phyloP scores from a whole-genome alignment of 2,113 vertebrate genomes.

The Monarcha castaneiventris region DNA sequence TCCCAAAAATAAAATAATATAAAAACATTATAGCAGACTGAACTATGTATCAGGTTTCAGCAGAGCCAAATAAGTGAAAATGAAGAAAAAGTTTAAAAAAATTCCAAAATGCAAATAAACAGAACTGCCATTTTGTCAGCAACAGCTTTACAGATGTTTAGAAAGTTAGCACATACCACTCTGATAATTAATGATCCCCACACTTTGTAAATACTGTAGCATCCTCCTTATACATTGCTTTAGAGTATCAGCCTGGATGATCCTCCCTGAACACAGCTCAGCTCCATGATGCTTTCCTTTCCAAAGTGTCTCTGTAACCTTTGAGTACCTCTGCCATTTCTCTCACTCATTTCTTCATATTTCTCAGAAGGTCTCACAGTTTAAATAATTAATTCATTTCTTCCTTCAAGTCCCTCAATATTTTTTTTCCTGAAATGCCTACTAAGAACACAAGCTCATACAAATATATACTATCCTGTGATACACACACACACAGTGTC shows the following conservation, averaged over 20 bases:
- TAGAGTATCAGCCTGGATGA: neutral
- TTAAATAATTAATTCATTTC: neutral
- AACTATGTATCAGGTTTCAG: neutral
- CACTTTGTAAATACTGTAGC: neutral
- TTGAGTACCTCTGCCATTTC: neutral
- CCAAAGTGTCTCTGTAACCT: neutral
- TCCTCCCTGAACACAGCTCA: neutral
- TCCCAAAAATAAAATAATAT: neutral
- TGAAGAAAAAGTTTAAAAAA: neutral
- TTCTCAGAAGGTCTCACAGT: neutral
- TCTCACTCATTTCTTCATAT: neutral
- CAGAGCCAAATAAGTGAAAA: neutral
- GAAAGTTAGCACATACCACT: neutral
- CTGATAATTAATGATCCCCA: neutral
- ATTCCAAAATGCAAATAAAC: accelerated
- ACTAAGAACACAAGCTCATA: neutral
- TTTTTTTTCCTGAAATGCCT: neutral
- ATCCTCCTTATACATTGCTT: neutral
- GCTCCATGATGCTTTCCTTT: neutral
- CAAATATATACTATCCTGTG: neutral
- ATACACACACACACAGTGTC: neutral
- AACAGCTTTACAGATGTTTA: neutral
- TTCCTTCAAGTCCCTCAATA: neutral
- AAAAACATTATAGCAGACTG: neutral
- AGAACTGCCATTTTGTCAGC: neutral